Evolutionary conservation across 2,797 vertebrate genomes (phyloP).

Genomic region (Aplochiton taeniatus): DNA sequence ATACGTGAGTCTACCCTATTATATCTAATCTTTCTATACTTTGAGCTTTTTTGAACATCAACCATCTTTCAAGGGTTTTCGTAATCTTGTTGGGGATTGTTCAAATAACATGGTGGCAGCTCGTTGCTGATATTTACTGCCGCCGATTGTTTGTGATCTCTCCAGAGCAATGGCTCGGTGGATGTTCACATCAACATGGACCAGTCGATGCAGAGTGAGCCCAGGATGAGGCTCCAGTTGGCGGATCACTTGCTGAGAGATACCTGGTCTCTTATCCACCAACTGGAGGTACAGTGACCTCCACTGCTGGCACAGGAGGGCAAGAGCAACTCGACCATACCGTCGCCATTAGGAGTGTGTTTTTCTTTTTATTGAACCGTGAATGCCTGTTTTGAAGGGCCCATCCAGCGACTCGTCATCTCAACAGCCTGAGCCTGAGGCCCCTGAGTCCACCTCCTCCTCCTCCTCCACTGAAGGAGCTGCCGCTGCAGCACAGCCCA

Average conservation of each 20-base stretch:
- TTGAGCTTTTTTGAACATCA: too few relatives aligned
- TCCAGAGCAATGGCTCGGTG: conserved; percentile 74
- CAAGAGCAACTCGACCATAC: too few relatives aligned
- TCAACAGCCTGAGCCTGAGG: conserved; percentile 45
- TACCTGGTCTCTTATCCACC: conserved; percentile 74
- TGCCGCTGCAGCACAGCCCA: conserved; percentile 31
- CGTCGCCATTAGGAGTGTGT: too few relatives aligned
- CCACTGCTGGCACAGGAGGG: too few relatives aligned
- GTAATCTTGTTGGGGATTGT: too few relatives aligned
- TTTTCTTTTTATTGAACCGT: background rate
- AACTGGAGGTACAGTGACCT: conserved; percentile 75
- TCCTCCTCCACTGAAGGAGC: background rate
- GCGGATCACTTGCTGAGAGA: conserved; percentile 85
- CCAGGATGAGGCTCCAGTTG: conserved; percentile 82
- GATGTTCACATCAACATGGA: conserved; percentile 87
- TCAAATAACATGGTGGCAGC: too few relatives aligned
- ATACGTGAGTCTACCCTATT: too few relatives aligned
- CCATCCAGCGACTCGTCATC: conserved; percentile 49
- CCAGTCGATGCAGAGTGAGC: conserved; percentile 78
- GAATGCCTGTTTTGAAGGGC: conserved; percentile 44
- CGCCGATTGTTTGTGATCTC: conserved; percentile 13
- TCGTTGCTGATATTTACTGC: too few relatives aligned
- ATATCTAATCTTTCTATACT: too few relatives aligned
- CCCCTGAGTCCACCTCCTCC: conserved; percentile 46
- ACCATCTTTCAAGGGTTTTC: too few relatives aligned